Percentiles rank a stretch among this genome's conserved stretches.
Conservation (phyloP, 2,797 vertebrate genomes). For the Acanthopagrus latus region DNA sequence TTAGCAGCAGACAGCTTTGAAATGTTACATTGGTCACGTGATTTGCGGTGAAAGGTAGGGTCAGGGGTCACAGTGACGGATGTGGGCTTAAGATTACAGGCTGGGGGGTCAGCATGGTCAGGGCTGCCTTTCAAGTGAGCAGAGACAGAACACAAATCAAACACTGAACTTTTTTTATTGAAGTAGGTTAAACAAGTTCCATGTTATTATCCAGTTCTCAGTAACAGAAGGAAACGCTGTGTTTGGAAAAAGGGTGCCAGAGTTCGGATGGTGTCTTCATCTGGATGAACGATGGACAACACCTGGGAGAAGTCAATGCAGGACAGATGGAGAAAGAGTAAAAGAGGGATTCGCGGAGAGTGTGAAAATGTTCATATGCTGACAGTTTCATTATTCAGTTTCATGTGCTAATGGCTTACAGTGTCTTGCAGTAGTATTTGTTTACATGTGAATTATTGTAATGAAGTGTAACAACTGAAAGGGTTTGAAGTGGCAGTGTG, state of each 20-base stretch:
- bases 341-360: not conserved
- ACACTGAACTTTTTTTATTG: slow-evolving; percentile 32
- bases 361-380: too few relatives aligned
- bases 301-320: not conserved
- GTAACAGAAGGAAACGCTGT: slow-evolving; percentile 12
- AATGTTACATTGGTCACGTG: slow-evolving; percentile 66
- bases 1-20: slow-evolving; percentile 46
- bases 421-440: too few relatives aligned
- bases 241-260: slow-evolving; percentile 13
- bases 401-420: not conserved
- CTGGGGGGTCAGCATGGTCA: slow-evolving; percentile 51
- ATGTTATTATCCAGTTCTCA: slow-evolving; percentile 29
- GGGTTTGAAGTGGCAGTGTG: not conserved
- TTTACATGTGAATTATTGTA: too few relatives aligned
- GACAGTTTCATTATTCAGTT: not conserved
- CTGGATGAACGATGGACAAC: slow-evolving; percentile 17
- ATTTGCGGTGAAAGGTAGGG: slow-evolving; percentile 66
- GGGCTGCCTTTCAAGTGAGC: slow-evolving; percentile 54
- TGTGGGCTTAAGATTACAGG: slow-evolving; percentile 69
- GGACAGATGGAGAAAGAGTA: not conserved
- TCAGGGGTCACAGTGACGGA: slow-evolving; percentile 70
- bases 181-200: slow-evolving; percentile 17
- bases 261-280: slow-evolving; percentile 5
- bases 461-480: not conserved
- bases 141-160: slow-evolving; percentile 49